phyloP scores from a whole-genome alignment of 2,797 vertebrate genomes.

The Heliangelus exortis region DNA sequence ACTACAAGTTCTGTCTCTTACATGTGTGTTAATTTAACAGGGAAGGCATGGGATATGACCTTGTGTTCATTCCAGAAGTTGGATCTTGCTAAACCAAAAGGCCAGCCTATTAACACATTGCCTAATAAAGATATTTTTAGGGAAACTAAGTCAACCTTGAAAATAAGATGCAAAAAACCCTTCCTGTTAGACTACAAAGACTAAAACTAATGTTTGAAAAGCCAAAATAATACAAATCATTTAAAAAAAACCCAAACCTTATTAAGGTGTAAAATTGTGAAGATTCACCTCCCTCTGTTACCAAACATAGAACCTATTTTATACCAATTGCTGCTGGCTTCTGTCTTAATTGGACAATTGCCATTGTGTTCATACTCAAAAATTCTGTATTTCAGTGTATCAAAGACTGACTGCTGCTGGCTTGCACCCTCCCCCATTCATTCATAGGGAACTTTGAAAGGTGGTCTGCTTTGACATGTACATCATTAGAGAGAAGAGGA shows the following conservation, averaged over 20 bases:
- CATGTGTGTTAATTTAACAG: conserved; percentile 33
- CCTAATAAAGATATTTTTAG: conserved; percentile 31
- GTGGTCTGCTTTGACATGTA: conserved; percentile 68
- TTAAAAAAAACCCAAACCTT: neutral
- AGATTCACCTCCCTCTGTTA: conserved; percentile 6
- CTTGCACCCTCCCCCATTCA: conserved; percentile 51
- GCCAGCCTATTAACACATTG: neutral
- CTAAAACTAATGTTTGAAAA: neutral
- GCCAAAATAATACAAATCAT: neutral
- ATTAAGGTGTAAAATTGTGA: neutral
- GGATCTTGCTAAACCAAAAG: conserved; percentile 18
- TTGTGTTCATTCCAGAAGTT: neutral
- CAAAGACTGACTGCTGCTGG: conserved; percentile 62
- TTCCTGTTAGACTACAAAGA: neutral
- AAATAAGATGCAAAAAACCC: neutral
- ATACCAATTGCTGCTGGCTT: conserved; percentile 17
- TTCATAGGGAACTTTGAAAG: conserved; percentile 64
- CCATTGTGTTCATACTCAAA: conserved; percentile 38
- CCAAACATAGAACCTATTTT: neutral
- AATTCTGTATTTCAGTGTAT: conserved; percentile 26
- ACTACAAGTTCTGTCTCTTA: neutral
- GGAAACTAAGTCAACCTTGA: neutral
- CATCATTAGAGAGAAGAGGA: conserved; percentile 60
- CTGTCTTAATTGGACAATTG: conserved; percentile 62
- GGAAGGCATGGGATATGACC: neutral